Evolutionary conservation across 2,888 invertebrate species (phyloP).

Genomic region (Philereme vetulata): DNA sequence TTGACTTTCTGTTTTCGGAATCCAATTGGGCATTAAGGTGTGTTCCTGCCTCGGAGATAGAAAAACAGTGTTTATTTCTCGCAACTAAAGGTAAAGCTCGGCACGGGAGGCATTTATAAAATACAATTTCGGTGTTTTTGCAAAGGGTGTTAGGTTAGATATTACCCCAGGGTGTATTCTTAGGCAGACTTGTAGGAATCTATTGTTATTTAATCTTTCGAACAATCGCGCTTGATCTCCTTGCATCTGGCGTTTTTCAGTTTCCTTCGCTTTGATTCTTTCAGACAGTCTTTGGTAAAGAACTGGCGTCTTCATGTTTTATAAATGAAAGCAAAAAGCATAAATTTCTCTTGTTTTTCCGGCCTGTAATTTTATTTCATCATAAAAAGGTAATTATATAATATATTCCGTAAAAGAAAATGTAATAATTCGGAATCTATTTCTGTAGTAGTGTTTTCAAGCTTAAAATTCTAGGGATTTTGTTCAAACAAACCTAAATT

Average conservation of each 20-base stretch:
- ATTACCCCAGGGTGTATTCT: conserved; percentile 52
- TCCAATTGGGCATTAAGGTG: conserved; percentile 51
- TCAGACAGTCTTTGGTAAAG: not conserved
- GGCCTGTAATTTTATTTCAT: too few species aligned
- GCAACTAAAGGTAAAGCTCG: conserved; percentile 57
- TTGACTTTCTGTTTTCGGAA: conserved; percentile 43
- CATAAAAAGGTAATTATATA: too few species aligned
- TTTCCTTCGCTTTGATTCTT: conserved; percentile 21
- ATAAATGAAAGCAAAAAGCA: too few species aligned
- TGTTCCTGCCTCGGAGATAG: conserved; percentile 45
- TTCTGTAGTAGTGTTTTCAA: too few species aligned
- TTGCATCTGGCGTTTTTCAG: conserved; percentile 53
- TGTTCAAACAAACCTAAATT: too few species aligned
- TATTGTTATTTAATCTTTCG: conserved; percentile 60
- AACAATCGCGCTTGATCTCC: conserved; percentile 54
- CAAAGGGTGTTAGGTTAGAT: conserved; percentile 43
- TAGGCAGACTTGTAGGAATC: conserved; percentile 41
- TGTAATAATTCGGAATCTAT: too few species aligned
- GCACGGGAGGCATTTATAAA: conserved; percentile 59
- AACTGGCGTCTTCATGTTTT: too few species aligned
- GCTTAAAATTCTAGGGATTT: too few species aligned
- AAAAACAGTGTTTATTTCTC: conserved; percentile 63
- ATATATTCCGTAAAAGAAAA: too few species aligned
- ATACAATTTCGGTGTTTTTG: conserved; percentile 63
- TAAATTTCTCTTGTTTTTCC: too few species aligned